phyloP scores from a whole-genome alignment of 2,113 vertebrate species.

The Crotalus helleri region DNA sequence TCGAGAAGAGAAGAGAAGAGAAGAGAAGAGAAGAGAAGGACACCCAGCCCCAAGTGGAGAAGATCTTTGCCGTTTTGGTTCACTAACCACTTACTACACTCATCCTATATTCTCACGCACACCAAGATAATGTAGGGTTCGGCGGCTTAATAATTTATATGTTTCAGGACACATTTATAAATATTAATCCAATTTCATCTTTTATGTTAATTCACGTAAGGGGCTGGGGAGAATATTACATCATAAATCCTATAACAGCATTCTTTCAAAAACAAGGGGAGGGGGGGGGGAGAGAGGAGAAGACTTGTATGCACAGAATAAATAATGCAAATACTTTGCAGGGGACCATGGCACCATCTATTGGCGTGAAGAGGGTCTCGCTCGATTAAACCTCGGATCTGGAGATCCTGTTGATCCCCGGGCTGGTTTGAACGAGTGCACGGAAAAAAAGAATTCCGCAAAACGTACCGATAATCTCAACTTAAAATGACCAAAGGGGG shows the following conservation, averaged over 20 bases:
- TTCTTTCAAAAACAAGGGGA: not conserved
- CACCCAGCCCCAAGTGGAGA: accelerated
- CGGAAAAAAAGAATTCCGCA: not conserved
- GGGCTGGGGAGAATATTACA: conserved; percentile 34
- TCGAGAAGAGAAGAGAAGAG: no score
- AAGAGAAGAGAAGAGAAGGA: no score
- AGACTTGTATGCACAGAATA: conserved; percentile 1
- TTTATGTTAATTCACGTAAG: conserved; percentile 33
- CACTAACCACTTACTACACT: not conserved
- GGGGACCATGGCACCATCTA: conserved; percentile 65
- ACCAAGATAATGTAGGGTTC: not conserved
- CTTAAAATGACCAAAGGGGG: not conserved
- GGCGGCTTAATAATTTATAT: not conserved
- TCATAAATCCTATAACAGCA: conserved; percentile 32
- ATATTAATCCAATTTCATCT: conserved; percentile 33
- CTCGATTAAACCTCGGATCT: not conserved
- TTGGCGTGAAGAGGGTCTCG: conserved; percentile 40
- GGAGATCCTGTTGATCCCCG: not conserved
- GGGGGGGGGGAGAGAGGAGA: not conserved
- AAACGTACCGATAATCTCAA: not conserved
- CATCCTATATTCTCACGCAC: not conserved
- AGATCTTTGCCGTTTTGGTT: not conserved
- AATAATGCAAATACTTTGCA: conserved; percentile 34
- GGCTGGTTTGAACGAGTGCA: not conserved
- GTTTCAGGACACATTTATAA: conserved; percentile 28